Evolutionary conservation across 2,888 invertebrate genomes (phyloP), one percentile per base, ranked within the genome.

Genomic region (Dryobota labecula): DNA sequence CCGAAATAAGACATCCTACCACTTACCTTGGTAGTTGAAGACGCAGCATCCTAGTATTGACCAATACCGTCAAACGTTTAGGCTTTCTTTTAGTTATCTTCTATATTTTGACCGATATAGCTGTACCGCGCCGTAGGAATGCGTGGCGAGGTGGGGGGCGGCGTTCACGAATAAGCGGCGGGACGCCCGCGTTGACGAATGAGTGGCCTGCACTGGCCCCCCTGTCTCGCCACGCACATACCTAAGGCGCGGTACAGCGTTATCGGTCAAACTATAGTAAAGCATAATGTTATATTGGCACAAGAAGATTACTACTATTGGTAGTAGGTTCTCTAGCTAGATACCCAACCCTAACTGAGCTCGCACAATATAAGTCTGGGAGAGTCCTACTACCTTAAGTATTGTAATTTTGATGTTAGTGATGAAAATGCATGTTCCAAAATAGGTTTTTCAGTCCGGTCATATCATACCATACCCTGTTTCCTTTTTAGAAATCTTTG

Each of bases 21-120:
- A 43, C 71, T 73, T 63, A 71, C 72, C 73, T 73, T 45, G 3
- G 30, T 6, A 24, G 49, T 33, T 57, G 62, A 63, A 38, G 51
- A 69, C 58, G 70, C 9, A 13, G 69, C n/a, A 13, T 36, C 18
- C 8, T 24, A n/a, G 18, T 20, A 20, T 36, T 24, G 33, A 62
- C 11, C 33, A 11, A 4, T 33, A 47, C n/a, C 30, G 11, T 24
- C 6, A 18, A 61, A 61, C 6, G n/a, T 47, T 33, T 1, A 30
- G 15, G 41, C 3, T 13, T 5, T 45, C 24, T 47, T 47, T n/a
- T 47, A 47, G 2, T 24, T 49, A 49, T n/a, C n/a, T n/a, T n/a
- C n/a, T n/a, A n/a, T n/a, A n/a, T n/a, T n/a, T n/a, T n/a, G n/a
- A n/a, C n/a, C n/a, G n/a, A n/a, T n/a, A n/a, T n/a, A n/a, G n/a